A percentile compares a stretch with the other conserved stretches of the same genome.
Evolutionary conservation across 1,140 invertebrate genomes (phyloP).

Genomic region (Vanessa atalanta): DNA sequence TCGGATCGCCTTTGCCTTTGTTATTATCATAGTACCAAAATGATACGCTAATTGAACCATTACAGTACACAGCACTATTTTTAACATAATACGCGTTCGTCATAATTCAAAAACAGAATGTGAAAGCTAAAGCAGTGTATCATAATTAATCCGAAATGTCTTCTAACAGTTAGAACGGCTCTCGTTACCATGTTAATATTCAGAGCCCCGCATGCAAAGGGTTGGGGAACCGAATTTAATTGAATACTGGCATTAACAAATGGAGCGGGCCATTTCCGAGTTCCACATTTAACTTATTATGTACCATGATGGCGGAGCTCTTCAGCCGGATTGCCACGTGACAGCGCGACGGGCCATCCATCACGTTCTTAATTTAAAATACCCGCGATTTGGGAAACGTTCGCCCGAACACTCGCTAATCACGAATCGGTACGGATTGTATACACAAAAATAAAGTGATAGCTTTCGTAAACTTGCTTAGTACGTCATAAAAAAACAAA

Average conservation of each 20-base stretch:
- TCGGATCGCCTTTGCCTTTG: conserved; percentile 42
- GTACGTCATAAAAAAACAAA: conserved; percentile 59
- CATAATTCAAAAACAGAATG: conserved; percentile 34
- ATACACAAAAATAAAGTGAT: conserved; percentile 58
- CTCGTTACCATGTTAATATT: conserved; percentile 58
- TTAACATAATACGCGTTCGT: conserved; percentile 13
- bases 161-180: conserved; percentile 37
- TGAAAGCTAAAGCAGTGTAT: conserved; percentile 14
- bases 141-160: conserved; percentile 40
- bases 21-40: conserved; percentile 4
- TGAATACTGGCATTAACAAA: conserved; percentile 78
- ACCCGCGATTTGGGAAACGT: conserved; percentile 71
- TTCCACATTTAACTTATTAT: conserved; percentile 78
- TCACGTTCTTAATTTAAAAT: conserved; percentile 79
- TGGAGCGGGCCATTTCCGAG: conserved; percentile 73
- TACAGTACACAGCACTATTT: background rate
- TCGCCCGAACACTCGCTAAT: conserved; percentile 65
- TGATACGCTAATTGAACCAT: background rate
- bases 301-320: conserved; percentile 65
- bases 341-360: conserved; percentile 74
- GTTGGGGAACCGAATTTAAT: conserved; percentile 76
- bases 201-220: conserved; percentile 66
- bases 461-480: conserved; percentile 59
- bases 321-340: conserved; percentile 64
- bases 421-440: conserved; percentile 54